Percentiles rank a stretch among this genome's conserved stretches.
phyloP scores from a whole-genome alignment of 1,140 invertebrate genomes.

The Melitaea cinxia region DNA sequence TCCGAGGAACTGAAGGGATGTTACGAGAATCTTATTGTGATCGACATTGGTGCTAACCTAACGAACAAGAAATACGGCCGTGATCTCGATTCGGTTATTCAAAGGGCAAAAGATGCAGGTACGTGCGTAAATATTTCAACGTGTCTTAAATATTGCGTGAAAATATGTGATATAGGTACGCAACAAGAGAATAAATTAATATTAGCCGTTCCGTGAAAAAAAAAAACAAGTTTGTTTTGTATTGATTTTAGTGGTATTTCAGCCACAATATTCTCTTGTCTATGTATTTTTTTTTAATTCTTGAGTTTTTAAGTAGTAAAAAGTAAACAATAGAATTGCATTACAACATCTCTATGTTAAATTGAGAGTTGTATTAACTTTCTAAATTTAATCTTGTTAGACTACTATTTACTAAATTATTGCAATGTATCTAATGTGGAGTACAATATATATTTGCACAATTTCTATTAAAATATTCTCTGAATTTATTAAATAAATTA shows the following conservation, averaged over 20 bases:
- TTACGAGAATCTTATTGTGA: slow-evolving; percentile 94
- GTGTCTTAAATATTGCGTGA: slow-evolving; percentile 41
- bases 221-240: slow-evolving; percentile 30
- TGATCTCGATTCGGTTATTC: slow-evolving; percentile 95
- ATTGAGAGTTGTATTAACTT: neutral
- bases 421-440: slow-evolving; percentile 1
- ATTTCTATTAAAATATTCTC: neutral
- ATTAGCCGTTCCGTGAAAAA: slow-evolving; percentile 35
- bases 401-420: neutral
- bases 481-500: no score
- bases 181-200: slow-evolving; percentile 44
- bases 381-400: slow-evolving; percentile 12
- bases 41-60: slow-evolving; percentile 96
- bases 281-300: neutral
- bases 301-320: neutral
- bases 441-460: slow-evolving; percentile 26
- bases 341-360: slow-evolving; percentile 6
- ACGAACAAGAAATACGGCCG: slow-evolving; percentile 97
- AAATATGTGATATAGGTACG: slow-evolving; percentile 41
- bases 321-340: slow-evolving; percentile 11
- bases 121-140: slow-evolving; percentile 39
- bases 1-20: slow-evolving; percentile 75
- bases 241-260: slow-evolving; percentile 21
- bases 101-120: slow-evolving; percentile 96
- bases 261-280: neutral